Conservation (phyloP, 2,888 invertebrate genomes). For the Trisateles emortualis region DNA sequence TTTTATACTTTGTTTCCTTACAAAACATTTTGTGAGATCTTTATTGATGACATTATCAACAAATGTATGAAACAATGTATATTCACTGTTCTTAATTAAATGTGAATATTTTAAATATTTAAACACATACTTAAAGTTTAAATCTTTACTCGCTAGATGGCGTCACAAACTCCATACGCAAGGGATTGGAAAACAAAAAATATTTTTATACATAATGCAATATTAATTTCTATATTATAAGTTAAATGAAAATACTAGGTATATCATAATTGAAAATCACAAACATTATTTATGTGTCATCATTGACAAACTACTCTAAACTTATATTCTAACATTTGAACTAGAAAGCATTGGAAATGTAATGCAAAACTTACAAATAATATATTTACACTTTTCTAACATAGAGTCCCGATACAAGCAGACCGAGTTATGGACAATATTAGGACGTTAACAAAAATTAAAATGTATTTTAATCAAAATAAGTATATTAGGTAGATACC, state of each 20-base stretch:
- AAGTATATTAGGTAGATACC: neutral
- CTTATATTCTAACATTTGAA: slow-evolving; percentile 64
- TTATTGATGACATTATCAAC: slow-evolving; percentile 15
- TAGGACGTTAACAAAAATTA: slow-evolving; percentile 13
- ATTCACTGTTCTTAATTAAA: neutral
- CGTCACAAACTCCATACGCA: slow-evolving; percentile 25
- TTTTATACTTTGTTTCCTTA: slow-evolving; percentile 21
- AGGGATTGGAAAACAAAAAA: slow-evolving; percentile 22
- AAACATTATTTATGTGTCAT: slow-evolving; percentile 56
- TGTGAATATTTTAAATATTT: neutral
- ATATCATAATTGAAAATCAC: slow-evolving; percentile 48
- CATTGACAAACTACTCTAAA: slow-evolving; percentile 43
- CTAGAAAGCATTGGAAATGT: slow-evolving; percentile 77
- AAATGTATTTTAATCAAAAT: neutral
- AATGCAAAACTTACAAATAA: slow-evolving; percentile 54
- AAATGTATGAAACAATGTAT: slow-evolving; percentile 14
- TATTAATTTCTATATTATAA: slow-evolving; percentile 30
- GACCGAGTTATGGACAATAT: slow-evolving; percentile 23
- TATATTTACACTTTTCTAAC: slow-evolving; percentile 46
- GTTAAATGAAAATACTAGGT: slow-evolving; percentile 37
- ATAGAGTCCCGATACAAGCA: slow-evolving; percentile 25
- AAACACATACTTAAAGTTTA: slow-evolving; percentile 17
- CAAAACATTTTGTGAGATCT: slow-evolving; percentile 40
- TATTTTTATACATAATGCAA: slow-evolving; percentile 18
- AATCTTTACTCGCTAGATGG: slow-evolving; percentile 42